These are phyloP conservation scores for Caenorhabditis becei DNA, from an alignment of 2,888 invertebrate genomes.

Conservation along the genomic window DNA sequence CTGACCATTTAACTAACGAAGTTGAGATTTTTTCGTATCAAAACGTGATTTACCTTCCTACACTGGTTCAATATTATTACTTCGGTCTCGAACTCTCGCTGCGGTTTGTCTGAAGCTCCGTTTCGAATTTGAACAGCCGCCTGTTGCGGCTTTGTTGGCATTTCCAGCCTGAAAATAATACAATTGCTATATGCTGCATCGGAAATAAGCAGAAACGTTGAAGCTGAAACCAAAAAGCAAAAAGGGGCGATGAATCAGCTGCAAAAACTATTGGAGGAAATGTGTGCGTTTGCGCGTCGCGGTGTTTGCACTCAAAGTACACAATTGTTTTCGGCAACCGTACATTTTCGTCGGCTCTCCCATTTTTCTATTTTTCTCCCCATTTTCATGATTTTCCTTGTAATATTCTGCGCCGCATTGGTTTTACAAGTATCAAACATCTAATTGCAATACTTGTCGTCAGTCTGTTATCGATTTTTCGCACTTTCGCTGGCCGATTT, in stretches of 20 bases:
- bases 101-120: constrained; percentile 8
- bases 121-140: constrained; percentile 32
- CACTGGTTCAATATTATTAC: constrained; percentile 60
- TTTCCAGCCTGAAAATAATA: constrained; percentile 23
- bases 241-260: not conserved
- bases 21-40: constrained; percentile 16
- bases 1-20: constrained; percentile 62
- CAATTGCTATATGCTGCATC: not conserved
- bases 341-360: constrained; percentile 1
- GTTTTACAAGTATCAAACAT: not conserved
- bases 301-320: constrained; percentile 10
- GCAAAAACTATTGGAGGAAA: constrained; percentile 13
- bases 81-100: constrained; percentile 43
- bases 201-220: not conserved
- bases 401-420: not conserved
- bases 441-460: not conserved
- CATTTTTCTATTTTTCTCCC: not conserved
- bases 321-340: constrained; percentile 10
- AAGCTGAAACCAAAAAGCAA: not conserved
- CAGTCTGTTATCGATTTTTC: not conserved
- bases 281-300: constrained; percentile 6
- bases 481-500: too few relatives aligned
- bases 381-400: not conserved
- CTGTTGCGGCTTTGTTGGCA: constrained; percentile 26
- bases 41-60: constrained; percentile 46